Evolutionary conservation across 2,113 vertebrate species (phyloP), one percentile per base, ranked within the genome.

Genomic region (Chascanopsetta lugubris): DNA sequence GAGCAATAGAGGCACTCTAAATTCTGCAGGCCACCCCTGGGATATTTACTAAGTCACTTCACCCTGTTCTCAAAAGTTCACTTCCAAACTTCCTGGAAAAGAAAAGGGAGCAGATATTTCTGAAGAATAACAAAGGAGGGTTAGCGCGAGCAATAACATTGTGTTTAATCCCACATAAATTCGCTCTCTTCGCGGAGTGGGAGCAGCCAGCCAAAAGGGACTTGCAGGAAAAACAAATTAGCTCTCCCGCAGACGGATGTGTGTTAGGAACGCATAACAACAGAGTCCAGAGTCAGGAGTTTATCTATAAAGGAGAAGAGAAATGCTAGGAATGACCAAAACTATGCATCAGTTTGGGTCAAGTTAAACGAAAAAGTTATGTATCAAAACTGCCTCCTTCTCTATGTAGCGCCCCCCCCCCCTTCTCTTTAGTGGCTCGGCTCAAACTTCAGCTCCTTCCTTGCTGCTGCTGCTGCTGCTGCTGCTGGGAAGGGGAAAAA

Each of bases 21-120:
- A 51, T 64, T 85, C 76, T 79, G 66, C 58, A 54, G 77, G 74
- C 79, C 74, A 83, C 82, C 82, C 63, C 42, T 61, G 83, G 85
- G 84, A 89, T 56, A 66, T 66, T 73, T 50, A 38, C 70, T 74
- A 81, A 90, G 87, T 87, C 84, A 81, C 71, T 84, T 87, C 51
- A 84, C 69, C 79, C 78, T 45, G 15, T 69, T 84, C 61, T 72
- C 21, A 49, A 72, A 84, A 82, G 87, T 86, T 88, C 86, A 85
- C 66, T 60, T 87, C 26, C 73, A 80, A 85, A 83, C 82, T 87
- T 91, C 84, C 84, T 86, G 81, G 88, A 80, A 84, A 75, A 38
- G 34, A 38, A 38, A 17, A 68, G 61, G 70, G 29, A 72, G 66
- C 53, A 72, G 68, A 70, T 62, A 50, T 63, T 77, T 85, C 68